These are phyloP conservation scores for Drosophila obscura DNA, from an alignment of 1,140 invertebrate species.

Conservation along the genomic window DNA sequence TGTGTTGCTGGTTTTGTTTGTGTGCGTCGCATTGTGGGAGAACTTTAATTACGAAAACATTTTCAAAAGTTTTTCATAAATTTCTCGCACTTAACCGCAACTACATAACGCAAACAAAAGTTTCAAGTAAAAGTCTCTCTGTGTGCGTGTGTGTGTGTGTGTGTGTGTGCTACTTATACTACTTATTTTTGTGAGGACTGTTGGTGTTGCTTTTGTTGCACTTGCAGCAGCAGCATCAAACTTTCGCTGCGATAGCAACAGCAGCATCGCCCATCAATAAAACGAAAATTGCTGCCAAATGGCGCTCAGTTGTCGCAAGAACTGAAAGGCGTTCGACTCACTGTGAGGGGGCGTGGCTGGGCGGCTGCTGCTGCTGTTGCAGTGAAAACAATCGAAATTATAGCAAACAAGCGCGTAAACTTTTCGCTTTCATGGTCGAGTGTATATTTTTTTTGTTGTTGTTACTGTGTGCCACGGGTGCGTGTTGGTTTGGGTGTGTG, in stretches of 20 bases:
- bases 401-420: conserved; percentile 80
- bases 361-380: conserved; percentile 32
- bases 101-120: conserved; percentile 49
- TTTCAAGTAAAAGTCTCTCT: conserved; percentile 53
- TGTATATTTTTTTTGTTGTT: conserved; percentile 22
- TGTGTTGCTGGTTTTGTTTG: conserved; percentile 21
- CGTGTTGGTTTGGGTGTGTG: conserved; percentile 18
- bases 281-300: conserved; percentile 72
- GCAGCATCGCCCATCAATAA: conserved; percentile 67
- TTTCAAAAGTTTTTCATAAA: conserved; percentile 77
- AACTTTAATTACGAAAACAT: conserved; percentile 70
- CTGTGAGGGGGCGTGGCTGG: conserved; percentile 18
- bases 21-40: conserved; percentile 20
- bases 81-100: conserved; percentile 69
- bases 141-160: neutral
- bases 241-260: conserved; percentile 38
- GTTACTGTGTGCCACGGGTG: conserved; percentile 15
- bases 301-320: conserved; percentile 49
- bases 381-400: conserved; percentile 82
- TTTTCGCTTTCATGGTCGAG: conserved; percentile 72
- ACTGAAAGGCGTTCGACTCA: conserved; percentile 30
- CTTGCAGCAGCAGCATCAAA: conserved; percentile 32
- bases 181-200: conserved; percentile 48
- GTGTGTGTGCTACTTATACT: conserved; percentile 62
- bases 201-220: conserved; percentile 18